Evolutionary conservation across 1,140 invertebrate genomes (phyloP), one percentile per base, ranked within the genome.

Genomic region (Habropoda laboriosa): DNA sequence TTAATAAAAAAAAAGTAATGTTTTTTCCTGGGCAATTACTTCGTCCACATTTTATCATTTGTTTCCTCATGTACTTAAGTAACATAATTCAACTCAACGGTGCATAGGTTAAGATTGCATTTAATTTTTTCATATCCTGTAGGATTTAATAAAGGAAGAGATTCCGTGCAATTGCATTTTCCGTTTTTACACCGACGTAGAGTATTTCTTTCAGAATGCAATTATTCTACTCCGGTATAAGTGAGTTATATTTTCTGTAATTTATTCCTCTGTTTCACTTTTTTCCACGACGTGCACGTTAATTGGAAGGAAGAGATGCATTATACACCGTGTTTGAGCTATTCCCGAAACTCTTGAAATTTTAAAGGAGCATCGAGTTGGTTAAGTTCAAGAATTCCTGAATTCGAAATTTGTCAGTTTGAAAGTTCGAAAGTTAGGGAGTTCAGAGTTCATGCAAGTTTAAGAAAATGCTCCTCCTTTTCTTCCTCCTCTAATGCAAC

Each of bases 11-110:
- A 12, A 7, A 70, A 38, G 32, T 2, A 7, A n/a, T 51, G 16
- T 32, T 64, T 80, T 55, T 71, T 73, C n/a, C 77, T 53, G 53
- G 72, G 68, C 72, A 81, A 32, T 86, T 87, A 79, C 73, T 79
- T 82, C 58, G 74, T 73, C 71, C 71, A 70, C 53, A 74, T 91
- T 90, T 92, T 92, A 92, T 83, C 79, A 66, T 83, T 80, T 78
- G 64, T 68, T 85, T 82, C 78, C 61, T 84, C 74, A 81, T 78
- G 81, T n/a, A n/a, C n/a, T n/a, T 89, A 89, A 81, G 90, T 90
- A 92, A 92, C 89, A 92, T 92, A 91, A 92, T 90, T 90, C 86
- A 92, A 92, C 89, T 91, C 80, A 93, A 91, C 90, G 81, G 88
- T 86, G 89, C 89, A 89, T 92, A 93, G 91, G n/a, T n/a, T n/a